These are phyloP conservation scores for Dryomyza anilis DNA, from an alignment of 2,888 invertebrate species.

Conservation along the genomic window DNA sequence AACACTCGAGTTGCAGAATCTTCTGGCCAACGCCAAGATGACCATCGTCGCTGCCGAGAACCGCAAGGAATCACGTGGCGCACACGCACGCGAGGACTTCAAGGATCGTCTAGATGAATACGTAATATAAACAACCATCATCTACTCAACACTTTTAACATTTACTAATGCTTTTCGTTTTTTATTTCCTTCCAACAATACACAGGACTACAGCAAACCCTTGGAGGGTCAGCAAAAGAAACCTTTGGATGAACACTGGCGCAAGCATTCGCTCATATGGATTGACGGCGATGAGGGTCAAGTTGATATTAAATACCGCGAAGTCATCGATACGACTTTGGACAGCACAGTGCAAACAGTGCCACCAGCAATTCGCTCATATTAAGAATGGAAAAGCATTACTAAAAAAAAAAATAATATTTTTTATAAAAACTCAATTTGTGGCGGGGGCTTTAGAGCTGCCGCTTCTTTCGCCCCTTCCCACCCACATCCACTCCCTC, in stretches of 20 bases:
- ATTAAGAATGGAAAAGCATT: too few relatives aligned
- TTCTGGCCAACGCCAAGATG: conserved; percentile 90
- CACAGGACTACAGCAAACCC: conserved; percentile 82
- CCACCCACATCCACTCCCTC: too few relatives aligned
- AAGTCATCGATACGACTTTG: conserved; percentile 92
- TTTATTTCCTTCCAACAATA: not conserved
- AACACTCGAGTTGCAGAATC: conserved; percentile 95
- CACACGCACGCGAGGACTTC: conserved; percentile 98
- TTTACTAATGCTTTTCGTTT: conserved; percentile 11
- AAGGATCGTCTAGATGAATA: conserved; percentile 87
- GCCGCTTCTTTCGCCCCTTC: too few relatives aligned
- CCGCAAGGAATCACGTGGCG: conserved; percentile 95
- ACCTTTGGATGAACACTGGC: conserved; percentile 89
- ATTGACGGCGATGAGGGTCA: conserved; percentile 77
- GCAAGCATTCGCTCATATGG: conserved; percentile 91
- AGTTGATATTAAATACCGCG: conserved; percentile 83
- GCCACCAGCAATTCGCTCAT: conserved; percentile 91
- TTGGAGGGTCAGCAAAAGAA: conserved; percentile 78
- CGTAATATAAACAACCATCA: too few relatives aligned
- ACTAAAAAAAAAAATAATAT: too few relatives aligned
- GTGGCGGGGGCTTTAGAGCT: too few relatives aligned
- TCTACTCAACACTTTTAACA: too few relatives aligned
- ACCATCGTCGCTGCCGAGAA: conserved; percentile 92
- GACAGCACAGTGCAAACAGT: conserved; percentile 86
- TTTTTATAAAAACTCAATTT: too few relatives aligned